Evolutionary conservation across 1,140 invertebrate species (phyloP).

Genomic region (Zophobas atratus): DNA sequence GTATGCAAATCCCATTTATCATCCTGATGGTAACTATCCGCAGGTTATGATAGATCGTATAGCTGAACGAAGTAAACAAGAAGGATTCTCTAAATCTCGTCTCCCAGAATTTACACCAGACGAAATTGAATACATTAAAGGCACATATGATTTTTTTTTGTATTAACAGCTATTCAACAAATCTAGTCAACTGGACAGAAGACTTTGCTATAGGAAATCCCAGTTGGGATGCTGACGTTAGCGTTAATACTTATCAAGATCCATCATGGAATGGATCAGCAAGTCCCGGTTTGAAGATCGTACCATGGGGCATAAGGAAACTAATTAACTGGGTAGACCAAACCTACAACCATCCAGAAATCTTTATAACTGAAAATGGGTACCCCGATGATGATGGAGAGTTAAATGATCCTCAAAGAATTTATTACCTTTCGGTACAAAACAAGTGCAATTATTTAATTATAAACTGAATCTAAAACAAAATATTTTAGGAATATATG

Average conservation of each 20-base stretch:
- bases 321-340: conserved; percentile 71
- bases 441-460: background rate
- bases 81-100: conserved; percentile 74
- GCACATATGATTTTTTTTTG: conserved; percentile 75
- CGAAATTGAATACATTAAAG: conserved; percentile 72
- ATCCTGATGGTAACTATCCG: conserved; percentile 74
- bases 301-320: conserved; percentile 71
- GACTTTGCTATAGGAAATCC: background rate
- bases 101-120: conserved; percentile 75
- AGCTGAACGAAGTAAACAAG: conserved; percentile 71
- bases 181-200: background rate
- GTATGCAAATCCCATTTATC: conserved; percentile 69
- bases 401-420: conserved; percentile 59
- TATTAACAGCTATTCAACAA: background rate
- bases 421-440: conserved; percentile 67
- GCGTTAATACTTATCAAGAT: background rate
- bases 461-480: background rate
- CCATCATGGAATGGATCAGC: background rate
- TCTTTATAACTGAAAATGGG: conserved; percentile 73
- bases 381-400: conserved; percentile 58
- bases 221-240: background rate
- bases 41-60: conserved; percentile 75
- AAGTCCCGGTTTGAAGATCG: conserved; percentile 11
- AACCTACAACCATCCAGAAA: background rate
- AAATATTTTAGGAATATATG: conserved; percentile 71